Conservation (phyloP, 2,113 vertebrate species). For the Notarius lentiginosus region DNA sequence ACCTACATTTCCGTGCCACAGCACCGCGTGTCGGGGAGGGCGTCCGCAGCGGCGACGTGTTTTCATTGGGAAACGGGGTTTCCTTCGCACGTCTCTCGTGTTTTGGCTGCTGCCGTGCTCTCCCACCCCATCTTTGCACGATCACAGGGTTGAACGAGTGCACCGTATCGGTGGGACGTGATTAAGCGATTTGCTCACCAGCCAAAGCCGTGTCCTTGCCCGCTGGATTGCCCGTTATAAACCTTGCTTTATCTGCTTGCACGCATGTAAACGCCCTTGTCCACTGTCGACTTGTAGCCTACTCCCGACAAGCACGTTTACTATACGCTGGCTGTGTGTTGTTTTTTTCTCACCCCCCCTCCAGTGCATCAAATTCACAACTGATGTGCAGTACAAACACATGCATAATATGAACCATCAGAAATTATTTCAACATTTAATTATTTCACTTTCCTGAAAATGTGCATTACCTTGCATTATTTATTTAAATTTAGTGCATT, state of each 20-base stretch:
- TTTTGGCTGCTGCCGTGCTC: constrained; percentile 63
- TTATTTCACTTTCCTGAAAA: neutral
- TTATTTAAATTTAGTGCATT: neutral
- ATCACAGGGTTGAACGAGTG: constrained; percentile 40
- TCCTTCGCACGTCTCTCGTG: constrained; percentile 60
- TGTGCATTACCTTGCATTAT: neutral
- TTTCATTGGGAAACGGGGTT: constrained; percentile 55
- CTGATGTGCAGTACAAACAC: neutral
- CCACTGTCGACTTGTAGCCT: neutral
- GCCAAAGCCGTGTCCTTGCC: constrained; percentile 24
- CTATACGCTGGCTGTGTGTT: constrained; percentile 18
- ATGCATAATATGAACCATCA: neutral
- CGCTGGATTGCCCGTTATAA: neutral
- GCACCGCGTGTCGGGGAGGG: constrained; percentile 62
- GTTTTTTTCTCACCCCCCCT: too few species aligned
- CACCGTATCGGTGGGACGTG: constrained; percentile 21
- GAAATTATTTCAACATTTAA: neutral
- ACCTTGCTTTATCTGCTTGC: neutral
- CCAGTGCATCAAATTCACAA: constrained; percentile 14
- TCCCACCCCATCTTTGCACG: constrained; percentile 44
- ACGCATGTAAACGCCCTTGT: constrained; percentile 9
- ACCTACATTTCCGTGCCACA: constrained; percentile 70
- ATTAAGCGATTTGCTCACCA: constrained; percentile 19
- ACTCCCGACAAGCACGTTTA: neutral
- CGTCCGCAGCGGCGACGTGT: constrained; percentile 59